Evolutionary conservation across 2,113 vertebrate species (phyloP).

Genomic region (Pollachius pollachius): DNA sequence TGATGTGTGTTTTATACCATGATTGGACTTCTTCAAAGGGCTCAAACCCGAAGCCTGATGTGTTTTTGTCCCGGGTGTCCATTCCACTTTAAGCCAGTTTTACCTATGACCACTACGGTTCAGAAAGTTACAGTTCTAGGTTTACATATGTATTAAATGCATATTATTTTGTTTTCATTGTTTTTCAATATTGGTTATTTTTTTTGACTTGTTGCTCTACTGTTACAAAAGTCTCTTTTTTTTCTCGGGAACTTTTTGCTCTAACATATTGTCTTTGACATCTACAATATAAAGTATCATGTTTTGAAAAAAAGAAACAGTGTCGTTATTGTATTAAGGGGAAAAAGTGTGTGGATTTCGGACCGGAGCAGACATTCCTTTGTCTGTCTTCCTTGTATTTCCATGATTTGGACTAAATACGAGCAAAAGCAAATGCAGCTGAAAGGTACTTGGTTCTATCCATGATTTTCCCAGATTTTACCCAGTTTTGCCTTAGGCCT

Average conservation of each 20-base stretch:
- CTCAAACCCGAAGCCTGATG: constrained; percentile 66
- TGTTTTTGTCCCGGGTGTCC: constrained; percentile 56
- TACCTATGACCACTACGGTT: constrained; percentile 78
- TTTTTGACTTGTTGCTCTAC: constrained; percentile 68
- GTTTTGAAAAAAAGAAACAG: constrained; percentile 80
- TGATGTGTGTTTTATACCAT: constrained; percentile 51
- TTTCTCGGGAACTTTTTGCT: constrained; percentile 72
- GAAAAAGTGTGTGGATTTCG: no score
- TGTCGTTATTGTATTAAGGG: constrained; percentile 10
- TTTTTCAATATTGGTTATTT: constrained; percentile 29
- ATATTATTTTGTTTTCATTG: constrained; percentile 52
- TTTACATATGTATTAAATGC: constrained; percentile 78
- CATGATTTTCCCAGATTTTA: not conserved
- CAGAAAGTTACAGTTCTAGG: constrained; percentile 70
- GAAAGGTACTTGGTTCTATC: not conserved
- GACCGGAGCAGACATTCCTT: no score
- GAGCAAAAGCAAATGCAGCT: no score
- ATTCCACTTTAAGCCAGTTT: constrained; percentile 76
- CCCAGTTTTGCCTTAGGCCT: no score
- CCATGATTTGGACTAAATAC: no score
- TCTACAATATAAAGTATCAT: constrained; percentile 84
- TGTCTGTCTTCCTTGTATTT: no score
- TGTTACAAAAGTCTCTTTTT: constrained; percentile 74
- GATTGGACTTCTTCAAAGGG: constrained; percentile 66
- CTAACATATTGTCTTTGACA: constrained; percentile 83